Conservation (phyloP, 2,888 invertebrate genomes). For the Eupeodes luniger region DNA sequence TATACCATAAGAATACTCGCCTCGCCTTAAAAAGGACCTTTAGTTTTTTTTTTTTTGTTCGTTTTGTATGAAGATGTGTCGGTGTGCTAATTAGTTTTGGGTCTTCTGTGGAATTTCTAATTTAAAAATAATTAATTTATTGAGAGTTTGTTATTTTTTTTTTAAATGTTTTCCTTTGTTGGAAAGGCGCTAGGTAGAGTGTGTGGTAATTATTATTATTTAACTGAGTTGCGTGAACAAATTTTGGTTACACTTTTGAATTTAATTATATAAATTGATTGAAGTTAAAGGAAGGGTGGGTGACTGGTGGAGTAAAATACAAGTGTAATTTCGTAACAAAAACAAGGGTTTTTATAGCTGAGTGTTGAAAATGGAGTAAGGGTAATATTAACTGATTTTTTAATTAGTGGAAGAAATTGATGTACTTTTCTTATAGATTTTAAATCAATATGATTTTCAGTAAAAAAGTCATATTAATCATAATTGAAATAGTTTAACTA, state of each 20-base stretch:
- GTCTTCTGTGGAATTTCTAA: conserved; percentile 37
- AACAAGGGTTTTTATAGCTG: no score
- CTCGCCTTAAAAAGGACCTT: neutral
- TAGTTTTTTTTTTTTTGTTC: neutral
- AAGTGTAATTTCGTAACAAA: no score
- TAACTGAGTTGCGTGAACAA: conserved; percentile 29
- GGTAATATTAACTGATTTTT: no score
- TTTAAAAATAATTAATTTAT: conserved; percentile 53
- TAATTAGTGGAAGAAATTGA: no score
- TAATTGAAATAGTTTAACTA: no score
- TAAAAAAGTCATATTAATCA: no score
- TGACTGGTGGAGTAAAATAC: neutral
- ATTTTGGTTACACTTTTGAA: conserved; percentile 33
- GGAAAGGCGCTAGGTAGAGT: neutral
- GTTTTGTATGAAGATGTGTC: neutral
- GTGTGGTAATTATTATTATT: conserved; percentile 35
- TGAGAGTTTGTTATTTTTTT: conserved; percentile 23
- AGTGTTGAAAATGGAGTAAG: no score
- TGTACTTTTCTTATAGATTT: no score
- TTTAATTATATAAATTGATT: conserved; percentile 16
- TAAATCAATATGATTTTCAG: no score
- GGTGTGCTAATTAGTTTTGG: conserved; percentile 31
- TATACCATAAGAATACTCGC: neutral
- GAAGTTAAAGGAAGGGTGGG: no score
- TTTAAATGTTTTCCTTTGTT: conserved; percentile 4